Evolutionary conservation across 1,140 invertebrate species (phyloP).

Genomic region (Rhyacophila brunnea): DNA sequence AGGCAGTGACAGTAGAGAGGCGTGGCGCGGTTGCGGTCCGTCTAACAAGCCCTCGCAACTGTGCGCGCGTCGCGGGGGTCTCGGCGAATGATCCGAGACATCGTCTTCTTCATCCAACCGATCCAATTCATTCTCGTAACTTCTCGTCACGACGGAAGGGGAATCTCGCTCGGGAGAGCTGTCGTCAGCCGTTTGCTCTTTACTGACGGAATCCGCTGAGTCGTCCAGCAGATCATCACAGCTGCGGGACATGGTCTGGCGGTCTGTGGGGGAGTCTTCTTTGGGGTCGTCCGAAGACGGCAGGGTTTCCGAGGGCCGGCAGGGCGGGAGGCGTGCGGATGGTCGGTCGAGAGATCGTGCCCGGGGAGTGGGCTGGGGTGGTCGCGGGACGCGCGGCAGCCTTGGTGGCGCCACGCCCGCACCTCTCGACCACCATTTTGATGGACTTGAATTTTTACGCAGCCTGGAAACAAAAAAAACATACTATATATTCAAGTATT

Average conservation of each 20-base stretch:
- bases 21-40: slow-evolving; percentile 38
- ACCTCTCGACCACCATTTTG: slow-evolving; percentile 46
- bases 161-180: not conserved
- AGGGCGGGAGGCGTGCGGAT: slow-evolving; percentile 36
- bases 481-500: too few relatives aligned
- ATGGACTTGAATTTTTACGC: slow-evolving; percentile 65
- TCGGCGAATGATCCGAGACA: slow-evolving; percentile 37
- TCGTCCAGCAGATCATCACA: slow-evolving; percentile 64
- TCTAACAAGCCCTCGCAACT: slow-evolving; percentile 51
- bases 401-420: slow-evolving; percentile 51
- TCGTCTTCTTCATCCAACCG: slow-evolving; percentile 42
- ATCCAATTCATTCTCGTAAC: slow-evolving; percentile 41
- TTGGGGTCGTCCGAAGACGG: not conserved
- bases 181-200: slow-evolving; percentile 40
- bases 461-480: slow-evolving; percentile 48
- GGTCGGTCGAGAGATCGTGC: slow-evolving; percentile 36
- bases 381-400: slow-evolving; percentile 38
- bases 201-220: too few relatives aligned
- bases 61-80: slow-evolving; percentile 42
- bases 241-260: slow-evolving; percentile 61
- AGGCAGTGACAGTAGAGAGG: slow-evolving; percentile 44
- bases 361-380: slow-evolving; percentile 34
- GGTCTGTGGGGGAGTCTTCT: slow-evolving; percentile 22
- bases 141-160: slow-evolving; percentile 42
- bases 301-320: slow-evolving; percentile 26